These are phyloP conservation scores for Drosophila auraria DNA, from an alignment of 1,140 invertebrate genomes.

Conservation along the genomic window DNA sequence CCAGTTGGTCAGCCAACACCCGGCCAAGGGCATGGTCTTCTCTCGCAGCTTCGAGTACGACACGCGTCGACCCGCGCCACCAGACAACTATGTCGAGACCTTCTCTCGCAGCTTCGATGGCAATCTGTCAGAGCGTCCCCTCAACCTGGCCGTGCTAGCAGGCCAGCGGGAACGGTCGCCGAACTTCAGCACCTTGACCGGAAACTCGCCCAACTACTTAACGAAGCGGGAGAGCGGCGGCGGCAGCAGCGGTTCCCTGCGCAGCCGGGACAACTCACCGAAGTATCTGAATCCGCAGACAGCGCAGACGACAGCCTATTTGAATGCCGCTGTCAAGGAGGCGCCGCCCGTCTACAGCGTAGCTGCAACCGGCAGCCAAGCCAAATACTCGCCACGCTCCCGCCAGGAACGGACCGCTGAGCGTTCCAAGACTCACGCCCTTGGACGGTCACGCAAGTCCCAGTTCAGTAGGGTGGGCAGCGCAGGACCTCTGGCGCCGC, in stretches of 20 bases:
- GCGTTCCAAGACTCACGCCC: slow-evolving; percentile 69
- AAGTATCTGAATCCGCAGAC: slow-evolving; percentile 71
- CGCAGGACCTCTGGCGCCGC: slow-evolving; percentile 24
- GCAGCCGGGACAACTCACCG: slow-evolving; percentile 78
- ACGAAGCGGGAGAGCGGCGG: slow-evolving; percentile 74
- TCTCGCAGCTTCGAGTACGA: slow-evolving; percentile 85
- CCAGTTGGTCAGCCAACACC: slow-evolving; percentile 18
- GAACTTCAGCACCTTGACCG: slow-evolving; percentile 81
- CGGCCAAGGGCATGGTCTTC: slow-evolving; percentile 83
- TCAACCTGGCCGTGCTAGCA: slow-evolving; percentile 38
- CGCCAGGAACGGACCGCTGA: slow-evolving; percentile 73
- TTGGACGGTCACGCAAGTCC: slow-evolving; percentile 75
- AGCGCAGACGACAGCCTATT: slow-evolving; percentile 68
- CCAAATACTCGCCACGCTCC: slow-evolving; percentile 66
- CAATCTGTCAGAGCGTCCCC: slow-evolving; percentile 72
- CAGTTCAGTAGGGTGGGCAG: slow-evolving; percentile 69
- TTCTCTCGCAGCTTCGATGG: slow-evolving; percentile 84
- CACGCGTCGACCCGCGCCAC: slow-evolving; percentile 65
- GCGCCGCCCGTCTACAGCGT: slow-evolving; percentile 75
- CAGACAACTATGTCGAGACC: slow-evolving; percentile 76
- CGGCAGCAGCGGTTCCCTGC: slow-evolving; percentile 64
- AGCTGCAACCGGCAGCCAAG: slow-evolving; percentile 19
- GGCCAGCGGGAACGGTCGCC: slow-evolving; percentile 68
- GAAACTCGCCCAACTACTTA: slow-evolving; percentile 82
- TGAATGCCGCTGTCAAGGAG: slow-evolving; percentile 79